phyloP scores from a whole-genome alignment of 2,888 invertebrate species.

The Labia minor region DNA sequence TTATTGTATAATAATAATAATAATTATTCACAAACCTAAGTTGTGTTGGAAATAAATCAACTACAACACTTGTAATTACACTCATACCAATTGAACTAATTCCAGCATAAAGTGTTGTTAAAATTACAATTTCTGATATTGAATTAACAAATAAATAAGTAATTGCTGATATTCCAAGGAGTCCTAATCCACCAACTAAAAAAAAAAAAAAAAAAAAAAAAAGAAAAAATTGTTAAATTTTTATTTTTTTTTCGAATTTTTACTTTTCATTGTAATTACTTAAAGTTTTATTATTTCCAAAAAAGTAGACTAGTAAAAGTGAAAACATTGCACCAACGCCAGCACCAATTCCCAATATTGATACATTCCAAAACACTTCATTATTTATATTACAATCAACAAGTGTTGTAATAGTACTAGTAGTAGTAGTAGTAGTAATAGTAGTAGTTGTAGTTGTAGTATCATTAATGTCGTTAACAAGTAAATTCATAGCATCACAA shows the following conservation, averaged over 20 bases:
- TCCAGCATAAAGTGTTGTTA: neutral
- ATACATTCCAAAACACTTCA: neutral
- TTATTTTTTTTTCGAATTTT: no score
- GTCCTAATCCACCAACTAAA: neutral
- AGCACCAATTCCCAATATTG: neutral
- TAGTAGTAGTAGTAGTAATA: neutral
- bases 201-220: neutral
- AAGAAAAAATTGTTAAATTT: no score
- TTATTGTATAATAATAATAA: neutral
- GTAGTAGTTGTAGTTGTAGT: neutral
- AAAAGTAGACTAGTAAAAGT: neutral
- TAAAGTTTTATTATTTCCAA: neutral
- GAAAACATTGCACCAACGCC: neutral
- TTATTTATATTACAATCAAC: no score
- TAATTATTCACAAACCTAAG: conserved; percentile 29
- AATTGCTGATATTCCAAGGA: neutral
- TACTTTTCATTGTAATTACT: neutral
- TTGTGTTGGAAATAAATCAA: conserved; percentile 37
- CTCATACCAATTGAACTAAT: conserved; percentile 25
- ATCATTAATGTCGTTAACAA: neutral
- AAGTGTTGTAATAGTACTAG: no score
- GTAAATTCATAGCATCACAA: neutral
- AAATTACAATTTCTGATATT: neutral
- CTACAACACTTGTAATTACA: conserved; percentile 35
- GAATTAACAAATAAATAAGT: neutral